phyloP scores from a whole-genome alignment of 2,113 vertebrate genomes.

The Scatophagus argus region DNA sequence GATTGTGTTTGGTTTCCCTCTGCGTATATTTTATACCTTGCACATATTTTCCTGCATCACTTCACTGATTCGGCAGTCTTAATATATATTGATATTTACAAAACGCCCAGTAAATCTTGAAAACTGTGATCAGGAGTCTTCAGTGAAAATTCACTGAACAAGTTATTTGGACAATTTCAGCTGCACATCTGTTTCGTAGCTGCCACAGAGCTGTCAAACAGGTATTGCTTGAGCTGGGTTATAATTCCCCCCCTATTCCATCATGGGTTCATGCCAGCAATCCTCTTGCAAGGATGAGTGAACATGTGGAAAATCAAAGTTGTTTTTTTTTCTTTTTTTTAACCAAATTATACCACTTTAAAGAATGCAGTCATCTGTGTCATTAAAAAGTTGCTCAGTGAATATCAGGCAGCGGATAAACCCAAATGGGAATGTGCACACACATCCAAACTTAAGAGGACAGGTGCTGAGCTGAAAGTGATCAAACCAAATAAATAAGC shows the following conservation, averaged over 20 bases:
- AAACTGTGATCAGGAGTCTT: background rate
- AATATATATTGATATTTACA: constrained; percentile 4
- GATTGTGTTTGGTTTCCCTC: constrained; percentile 41
- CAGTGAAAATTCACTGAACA: background rate
- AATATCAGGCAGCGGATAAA: constrained; percentile 48
- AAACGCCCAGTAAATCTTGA: background rate
- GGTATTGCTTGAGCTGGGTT: constrained; percentile 5
- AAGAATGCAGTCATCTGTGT: constrained; percentile 56
- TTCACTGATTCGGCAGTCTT: constrained; percentile 36
- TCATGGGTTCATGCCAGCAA: constrained; percentile 31
- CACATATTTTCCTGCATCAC: constrained; percentile 50
- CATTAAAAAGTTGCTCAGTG: constrained; percentile 49
- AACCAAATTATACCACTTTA: constrained; percentile 51
- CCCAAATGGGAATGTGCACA: too few relatives aligned
- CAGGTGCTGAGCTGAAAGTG: too few relatives aligned
- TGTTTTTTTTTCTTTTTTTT: too few relatives aligned
- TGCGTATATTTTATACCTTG: constrained; percentile 47
- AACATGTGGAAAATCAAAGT: constrained; percentile 45
- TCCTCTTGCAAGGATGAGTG: constrained; percentile 51
- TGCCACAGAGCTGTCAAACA: constrained; percentile 38
- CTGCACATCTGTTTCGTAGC: constrained; percentile 6
- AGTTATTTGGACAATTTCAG: constrained; percentile 12
- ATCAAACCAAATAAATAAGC: too few relatives aligned
- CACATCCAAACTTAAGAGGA: too few relatives aligned
- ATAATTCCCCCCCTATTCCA: constrained; percentile 42